Percentiles rank a stretch among this genome's conserved stretches.
phyloP scores from a whole-genome alignment of 2,888 invertebrate genomes.

The Hirudinaria manillensis region DNA sequence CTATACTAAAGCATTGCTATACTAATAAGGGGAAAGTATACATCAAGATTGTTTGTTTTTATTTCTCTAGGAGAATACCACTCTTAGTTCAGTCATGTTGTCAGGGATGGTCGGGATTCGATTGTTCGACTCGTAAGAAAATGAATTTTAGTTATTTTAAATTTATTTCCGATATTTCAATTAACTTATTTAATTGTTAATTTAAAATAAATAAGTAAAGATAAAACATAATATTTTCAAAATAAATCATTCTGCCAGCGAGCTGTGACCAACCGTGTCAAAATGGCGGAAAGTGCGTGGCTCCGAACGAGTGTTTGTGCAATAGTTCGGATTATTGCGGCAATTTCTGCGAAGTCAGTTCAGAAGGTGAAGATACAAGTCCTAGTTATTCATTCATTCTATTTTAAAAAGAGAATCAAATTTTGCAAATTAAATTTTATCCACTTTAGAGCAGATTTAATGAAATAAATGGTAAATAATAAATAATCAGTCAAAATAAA shows the following conservation, averaged over 20 bases:
- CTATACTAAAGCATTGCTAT: not conserved
- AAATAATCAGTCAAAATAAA: no score
- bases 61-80: not conserved
- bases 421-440: no score
- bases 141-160: no score
- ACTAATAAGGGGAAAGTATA: not conserved
- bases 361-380: slow-evolving; percentile 4
- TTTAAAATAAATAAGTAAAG: not conserved
- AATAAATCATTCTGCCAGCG: not conserved
- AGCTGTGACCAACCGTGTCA: slow-evolving; percentile 5
- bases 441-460: no score
- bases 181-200: no score
- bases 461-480: no score
- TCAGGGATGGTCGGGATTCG: not conserved
- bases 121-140: not conserved
- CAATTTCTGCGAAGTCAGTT: slow-evolving; percentile 23
- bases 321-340: slow-evolving; percentile 16
- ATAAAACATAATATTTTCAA: not conserved
- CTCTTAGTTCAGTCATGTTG: not conserved
- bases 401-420: no score
- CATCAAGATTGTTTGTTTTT: not conserved
- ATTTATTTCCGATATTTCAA: not conserved
- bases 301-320: slow-evolving; percentile 31
- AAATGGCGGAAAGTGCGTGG: slow-evolving; percentile 27
- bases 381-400: no score